Evolutionary conservation across 2,113 vertebrate genomes (phyloP).

Genomic region (Dicrurus megarhynchus): DNA sequence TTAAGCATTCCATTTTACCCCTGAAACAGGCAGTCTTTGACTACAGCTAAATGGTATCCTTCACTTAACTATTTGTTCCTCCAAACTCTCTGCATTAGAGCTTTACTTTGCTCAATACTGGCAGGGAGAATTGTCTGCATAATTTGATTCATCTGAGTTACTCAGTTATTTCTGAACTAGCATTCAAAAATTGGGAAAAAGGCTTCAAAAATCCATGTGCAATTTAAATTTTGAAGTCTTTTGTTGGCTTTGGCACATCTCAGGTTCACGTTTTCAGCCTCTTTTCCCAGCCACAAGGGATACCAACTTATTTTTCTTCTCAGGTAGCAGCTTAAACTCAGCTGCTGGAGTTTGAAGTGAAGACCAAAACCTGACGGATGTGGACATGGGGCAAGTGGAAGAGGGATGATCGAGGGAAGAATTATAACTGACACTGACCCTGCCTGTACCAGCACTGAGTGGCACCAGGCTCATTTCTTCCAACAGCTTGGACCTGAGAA

Average conservation of each 20-base stretch:
- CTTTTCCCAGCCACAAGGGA: neutral
- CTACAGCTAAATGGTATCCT: neutral
- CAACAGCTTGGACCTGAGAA: neutral
- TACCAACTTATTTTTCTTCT: neutral
- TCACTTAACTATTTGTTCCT: neutral
- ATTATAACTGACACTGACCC: neutral
- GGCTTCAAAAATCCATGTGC: neutral
- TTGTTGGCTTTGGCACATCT: neutral
- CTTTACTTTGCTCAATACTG: neutral
- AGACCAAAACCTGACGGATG: neutral
- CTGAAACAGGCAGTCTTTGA: neutral
- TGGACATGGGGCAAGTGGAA: neutral
- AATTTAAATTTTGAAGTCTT: neutral
- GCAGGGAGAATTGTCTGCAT: neutral
- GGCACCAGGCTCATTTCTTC: neutral
- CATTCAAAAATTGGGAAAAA: neutral
- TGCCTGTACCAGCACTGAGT: neutral
- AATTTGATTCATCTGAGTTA: neutral
- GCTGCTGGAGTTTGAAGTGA: neutral
- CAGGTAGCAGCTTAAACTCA: neutral
- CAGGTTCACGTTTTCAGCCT: neutral
- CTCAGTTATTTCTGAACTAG: neutral
- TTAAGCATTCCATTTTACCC: neutral
- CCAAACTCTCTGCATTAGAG: neutral
- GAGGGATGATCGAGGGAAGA: fast-evolving